These are phyloP conservation scores for Acestrorhynchus altus DNA, from an alignment of 2,797 vertebrate species.

Conservation along the genomic window DNA sequence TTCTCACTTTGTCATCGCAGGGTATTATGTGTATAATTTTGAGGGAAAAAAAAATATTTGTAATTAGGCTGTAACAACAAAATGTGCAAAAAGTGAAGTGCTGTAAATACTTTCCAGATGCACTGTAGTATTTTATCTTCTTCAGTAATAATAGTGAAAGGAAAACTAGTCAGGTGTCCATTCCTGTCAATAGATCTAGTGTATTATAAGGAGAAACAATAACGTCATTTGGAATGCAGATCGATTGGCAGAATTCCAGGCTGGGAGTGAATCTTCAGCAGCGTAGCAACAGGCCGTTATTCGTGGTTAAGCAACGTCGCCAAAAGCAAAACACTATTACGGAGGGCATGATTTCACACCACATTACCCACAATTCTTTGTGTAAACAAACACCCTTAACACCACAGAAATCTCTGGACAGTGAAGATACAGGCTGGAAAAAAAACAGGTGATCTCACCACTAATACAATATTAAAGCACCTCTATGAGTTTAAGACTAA, in stretches of 20 bases:
- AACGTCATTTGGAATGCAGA: neutral
- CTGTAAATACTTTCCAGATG: no score
- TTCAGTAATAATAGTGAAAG: neutral
- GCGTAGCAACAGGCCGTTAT: conserved; percentile 5
- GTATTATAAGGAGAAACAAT: neutral
- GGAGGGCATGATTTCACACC: conserved; percentile 14
- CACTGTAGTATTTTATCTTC: no score
- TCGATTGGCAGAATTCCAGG: neutral
- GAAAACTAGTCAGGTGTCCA: neutral
- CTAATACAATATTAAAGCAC: neutral
- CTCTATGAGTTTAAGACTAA: neutral
- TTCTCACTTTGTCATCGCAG: no score
- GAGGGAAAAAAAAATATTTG: no score
- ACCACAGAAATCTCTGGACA: neutral
- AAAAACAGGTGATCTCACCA: neutral
- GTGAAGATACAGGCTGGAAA: neutral
- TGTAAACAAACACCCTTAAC: conserved; percentile 16
- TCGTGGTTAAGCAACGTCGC: conserved; percentile 9
- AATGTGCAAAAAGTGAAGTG: no score
- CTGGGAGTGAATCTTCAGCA: neutral
- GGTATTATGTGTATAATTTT: no score
- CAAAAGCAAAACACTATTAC: conserved; percentile 2
- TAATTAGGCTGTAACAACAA: no score
- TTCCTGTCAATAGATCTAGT: neutral
- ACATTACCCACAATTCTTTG: conserved; percentile 4